These are phyloP conservation scores for Cervus canadensis DNA, from an alignment of 2,113 vertebrate species.

Conservation along the genomic window DNA sequence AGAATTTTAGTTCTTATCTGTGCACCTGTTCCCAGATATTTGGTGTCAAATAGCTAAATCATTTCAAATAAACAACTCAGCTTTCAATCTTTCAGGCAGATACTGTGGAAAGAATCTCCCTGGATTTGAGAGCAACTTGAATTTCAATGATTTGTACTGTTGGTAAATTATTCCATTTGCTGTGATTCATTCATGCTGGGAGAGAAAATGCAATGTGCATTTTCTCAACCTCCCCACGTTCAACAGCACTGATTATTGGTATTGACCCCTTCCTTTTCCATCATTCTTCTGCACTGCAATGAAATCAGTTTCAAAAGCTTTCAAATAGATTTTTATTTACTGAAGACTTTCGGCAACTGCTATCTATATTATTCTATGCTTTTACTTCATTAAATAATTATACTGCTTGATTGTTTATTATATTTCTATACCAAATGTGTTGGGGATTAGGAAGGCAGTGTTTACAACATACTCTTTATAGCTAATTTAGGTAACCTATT, in stretches of 20 bases:
- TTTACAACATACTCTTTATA: background rate
- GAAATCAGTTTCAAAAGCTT: background rate
- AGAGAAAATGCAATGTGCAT: background rate
- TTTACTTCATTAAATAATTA: constrained; percentile 8
- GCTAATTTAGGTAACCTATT: background rate
- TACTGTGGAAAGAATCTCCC: background rate
- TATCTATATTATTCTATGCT: background rate
- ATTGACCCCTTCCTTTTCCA: background rate
- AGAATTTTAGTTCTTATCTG: background rate
- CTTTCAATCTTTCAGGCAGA: constrained; percentile 27
- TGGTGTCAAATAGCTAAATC: background rate
- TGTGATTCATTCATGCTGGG: background rate
- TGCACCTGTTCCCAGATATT: background rate
- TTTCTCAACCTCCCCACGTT: background rate
- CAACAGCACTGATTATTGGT: background rate
- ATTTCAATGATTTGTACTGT: constrained; percentile 21
- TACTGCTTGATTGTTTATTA: background rate
- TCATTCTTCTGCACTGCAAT: background rate
- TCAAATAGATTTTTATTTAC: background rate
- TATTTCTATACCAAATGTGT: background rate
- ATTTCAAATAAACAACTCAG: background rate
- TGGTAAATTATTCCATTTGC: constrained; percentile 33
- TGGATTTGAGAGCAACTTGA: constrained; percentile 13
- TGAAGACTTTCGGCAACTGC: background rate
- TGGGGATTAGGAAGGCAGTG: background rate